Conservation (phyloP, 2,113 vertebrate genomes). For the Podilymbus podiceps region DNA sequence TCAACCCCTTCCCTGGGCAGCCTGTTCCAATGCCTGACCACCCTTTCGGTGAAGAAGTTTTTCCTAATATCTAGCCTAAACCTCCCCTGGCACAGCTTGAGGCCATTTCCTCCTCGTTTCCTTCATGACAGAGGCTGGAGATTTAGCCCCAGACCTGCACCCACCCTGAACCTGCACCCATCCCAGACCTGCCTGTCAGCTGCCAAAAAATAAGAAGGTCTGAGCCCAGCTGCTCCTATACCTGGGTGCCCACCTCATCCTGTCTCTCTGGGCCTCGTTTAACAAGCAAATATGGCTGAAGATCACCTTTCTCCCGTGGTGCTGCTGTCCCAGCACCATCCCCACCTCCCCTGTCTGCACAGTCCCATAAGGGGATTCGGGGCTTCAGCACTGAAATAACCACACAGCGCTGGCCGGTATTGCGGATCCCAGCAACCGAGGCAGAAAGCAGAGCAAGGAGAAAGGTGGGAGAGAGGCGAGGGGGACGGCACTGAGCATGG, state of each 20-base stretch:
- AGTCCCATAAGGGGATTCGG: background rate
- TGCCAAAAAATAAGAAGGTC: background rate
- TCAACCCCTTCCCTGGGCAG: too few relatives aligned
- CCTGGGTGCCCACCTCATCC: background rate
- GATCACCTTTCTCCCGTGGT: background rate
- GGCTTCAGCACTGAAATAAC: background rate
- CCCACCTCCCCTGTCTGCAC: background rate
- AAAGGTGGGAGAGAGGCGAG: background rate
- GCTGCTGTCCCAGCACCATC: background rate
- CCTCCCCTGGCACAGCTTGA: too few relatives aligned
- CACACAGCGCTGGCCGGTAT: accelerated
- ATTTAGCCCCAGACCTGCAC: background rate
- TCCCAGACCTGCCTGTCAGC: background rate
- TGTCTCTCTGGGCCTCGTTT: background rate
- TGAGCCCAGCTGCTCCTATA: background rate
- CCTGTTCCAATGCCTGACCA: too few relatives aligned
- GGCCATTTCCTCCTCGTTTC: too few relatives aligned
- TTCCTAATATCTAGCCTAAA: too few relatives aligned
- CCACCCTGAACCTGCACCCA: background rate
- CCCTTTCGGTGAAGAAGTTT: too few relatives aligned
- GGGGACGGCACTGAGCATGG: background rate
- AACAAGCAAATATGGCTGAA: background rate
- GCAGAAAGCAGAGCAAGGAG: background rate
- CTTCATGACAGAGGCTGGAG: background rate
- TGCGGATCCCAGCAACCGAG: background rate